Evolutionary conservation across 2,113 vertebrate genomes (phyloP), one percentile per base, ranked within the genome.

Genomic region (Baryphthengus martii): DNA sequence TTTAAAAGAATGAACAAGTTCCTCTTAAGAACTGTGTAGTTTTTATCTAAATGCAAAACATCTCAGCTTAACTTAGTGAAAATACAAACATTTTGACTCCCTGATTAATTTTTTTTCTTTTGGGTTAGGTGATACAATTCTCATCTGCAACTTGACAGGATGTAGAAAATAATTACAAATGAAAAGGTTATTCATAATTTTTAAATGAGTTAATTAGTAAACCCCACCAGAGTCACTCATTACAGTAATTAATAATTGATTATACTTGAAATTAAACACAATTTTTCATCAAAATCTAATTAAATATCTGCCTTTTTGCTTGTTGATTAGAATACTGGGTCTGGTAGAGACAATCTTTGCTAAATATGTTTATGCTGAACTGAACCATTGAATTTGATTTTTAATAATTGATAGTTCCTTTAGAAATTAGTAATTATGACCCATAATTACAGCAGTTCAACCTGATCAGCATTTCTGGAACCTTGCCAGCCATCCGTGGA

Each of bases 261-360:
- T 99, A 98, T 98, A 98, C 98, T 99, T 98, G 97, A 99, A 99
- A 99, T 99, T 99, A 99, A 99, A 99, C 98, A 99, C 98, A 99
- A 99, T 99, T 99, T 98, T 99, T 99, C 99, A 99, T 99, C 98
- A 99, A 98, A 98, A 98, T 98, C 99, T 99, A 99, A 99, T 99
- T 99, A 99, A 99, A 98, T 98, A 98, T 96, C 98, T 98, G 98
- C 93, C 95, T 96, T 98, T 98, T 96, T 93, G 89, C 96, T 96
- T 95, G 92, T 98, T 99, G 99, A 99, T 99, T 99, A 99, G 98
- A 99, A 98, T 97, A 96, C 96, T 96, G 91, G 97, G 97, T 98
- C 98, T 98, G 96, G 95, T 97, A 97, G 97, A 96, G 98, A 98
- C 93, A 95, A 96, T 97, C 97, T 98, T 98, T 98, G 97, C 98